Evolutionary conservation across 2,888 invertebrate genomes (phyloP), one percentile per base, ranked within the genome.

Genomic region (Andrena marginata): DNA sequence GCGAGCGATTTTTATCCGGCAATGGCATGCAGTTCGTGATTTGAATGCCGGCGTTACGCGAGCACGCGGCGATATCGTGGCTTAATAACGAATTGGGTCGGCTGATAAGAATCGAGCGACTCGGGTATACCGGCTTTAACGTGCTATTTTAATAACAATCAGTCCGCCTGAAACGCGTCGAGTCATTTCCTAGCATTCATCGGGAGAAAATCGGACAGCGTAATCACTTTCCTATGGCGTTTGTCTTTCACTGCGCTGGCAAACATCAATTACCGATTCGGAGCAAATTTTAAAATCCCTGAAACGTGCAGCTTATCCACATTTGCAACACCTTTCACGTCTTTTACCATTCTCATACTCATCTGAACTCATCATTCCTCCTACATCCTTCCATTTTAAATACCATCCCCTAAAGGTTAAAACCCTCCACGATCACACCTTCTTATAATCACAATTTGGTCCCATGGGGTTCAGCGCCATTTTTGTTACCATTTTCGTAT

Each of bases 1-100:
- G 56, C 54, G 54, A 1, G 0, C 13, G 82, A 82, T 83, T 82
- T 83, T 82, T 81, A 81, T 81, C 77, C 13, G 16, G 31, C 69
- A 2, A 1, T 16, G 68, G 68, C 35, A 62, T 48, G 60, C 56
- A 16, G 67, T 10, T 10, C 42, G 76, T 63, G 81, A 80, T 82
- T 75, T 56, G 56, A 82, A 71, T 80, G 70, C 31, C 20, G 48
- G 35, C 42, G 68, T 80, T 70, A 70, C 59, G 65, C 64, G 73
- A 73, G 29, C 69, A 16, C 23, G 16, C 26, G 29, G 23, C 54
- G 73, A 60, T 65, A 65, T 16, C 13, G 6, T 62, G 4, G 7
- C 64, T 20, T n/a, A 51, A 69, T 62, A 75, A 67, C 64, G 56
- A 73, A 80, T 80, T 63, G 20, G 59, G 48, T 62, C 74, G 71